Conservation (phyloP, 2,113 vertebrate species). For the Mus pahari region DNA sequence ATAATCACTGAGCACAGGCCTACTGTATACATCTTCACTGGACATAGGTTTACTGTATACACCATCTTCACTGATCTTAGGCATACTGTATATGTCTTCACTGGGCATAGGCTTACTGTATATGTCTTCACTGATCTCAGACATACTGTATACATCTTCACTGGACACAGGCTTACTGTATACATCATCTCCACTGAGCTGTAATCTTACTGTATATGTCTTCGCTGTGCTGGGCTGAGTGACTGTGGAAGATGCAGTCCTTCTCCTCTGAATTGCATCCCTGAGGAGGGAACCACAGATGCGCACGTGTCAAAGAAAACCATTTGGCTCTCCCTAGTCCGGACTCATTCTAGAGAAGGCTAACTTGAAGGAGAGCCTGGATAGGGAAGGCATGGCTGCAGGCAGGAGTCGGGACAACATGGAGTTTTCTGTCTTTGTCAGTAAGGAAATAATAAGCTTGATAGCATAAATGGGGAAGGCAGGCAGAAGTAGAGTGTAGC, state of each 20-base stretch:
- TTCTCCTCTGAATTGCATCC: background rate
- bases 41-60: background rate
- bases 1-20: background rate
- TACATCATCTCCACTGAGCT: background rate
- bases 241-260: background rate
- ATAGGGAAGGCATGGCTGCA: background rate
- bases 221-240: background rate
- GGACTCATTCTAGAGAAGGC: slow-evolving; percentile 4
- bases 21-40: background rate
- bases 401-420: background rate
- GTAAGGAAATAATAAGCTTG: background rate
- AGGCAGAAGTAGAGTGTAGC: background rate
- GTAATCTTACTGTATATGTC: too few species aligned
- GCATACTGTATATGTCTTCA: background rate
- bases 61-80: background rate
- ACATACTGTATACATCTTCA: background rate
- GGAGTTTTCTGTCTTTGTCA: background rate
- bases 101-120: background rate
- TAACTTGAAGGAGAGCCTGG: background rate
- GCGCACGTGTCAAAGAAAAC: background rate
- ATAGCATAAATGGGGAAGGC: background rate
- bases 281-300: slow-evolving; percentile 17
- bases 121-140: too few species aligned
- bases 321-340: background rate
- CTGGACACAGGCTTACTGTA: background rate